Evolutionary conservation across 2,113 vertebrate species (phyloP).

Genomic region (Cinclus mexicanus): DNA sequence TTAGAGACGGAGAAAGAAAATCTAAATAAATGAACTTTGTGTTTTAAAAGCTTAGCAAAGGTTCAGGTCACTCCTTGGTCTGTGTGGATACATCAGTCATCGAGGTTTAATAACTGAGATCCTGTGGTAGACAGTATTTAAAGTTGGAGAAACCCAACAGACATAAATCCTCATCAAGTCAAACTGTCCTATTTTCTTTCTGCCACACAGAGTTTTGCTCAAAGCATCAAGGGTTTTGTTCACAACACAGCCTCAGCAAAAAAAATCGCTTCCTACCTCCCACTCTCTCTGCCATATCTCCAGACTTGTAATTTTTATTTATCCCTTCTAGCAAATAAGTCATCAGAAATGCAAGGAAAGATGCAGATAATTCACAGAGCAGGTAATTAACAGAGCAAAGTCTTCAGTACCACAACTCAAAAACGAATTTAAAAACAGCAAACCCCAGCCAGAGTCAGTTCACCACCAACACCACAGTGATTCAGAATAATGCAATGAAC

Average conservation of each 20-base stretch:
- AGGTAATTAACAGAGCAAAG: neutral
- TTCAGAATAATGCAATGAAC: neutral
- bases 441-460: neutral
- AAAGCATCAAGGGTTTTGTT: neutral
- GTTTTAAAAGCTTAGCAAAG: neutral
- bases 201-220: neutral
- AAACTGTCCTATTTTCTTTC: neutral
- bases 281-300: neutral
- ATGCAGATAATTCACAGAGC: neutral
- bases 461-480: neutral
- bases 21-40: conserved; percentile 32
- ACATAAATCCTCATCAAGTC: conserved; percentile 30
- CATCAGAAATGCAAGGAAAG: neutral
- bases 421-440: neutral
- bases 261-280: neutral
- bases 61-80: neutral
- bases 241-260: neutral
- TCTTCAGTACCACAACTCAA: neutral
- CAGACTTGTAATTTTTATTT: neutral
- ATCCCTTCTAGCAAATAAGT: neutral
- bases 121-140: neutral
- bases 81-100: neutral
- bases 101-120: neutral
- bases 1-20: neutral
- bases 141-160: neutral